These are phyloP conservation scores for Thripadectes ignobilis DNA, from an alignment of 2,797 vertebrate species.

Conservation along the genomic window DNA sequence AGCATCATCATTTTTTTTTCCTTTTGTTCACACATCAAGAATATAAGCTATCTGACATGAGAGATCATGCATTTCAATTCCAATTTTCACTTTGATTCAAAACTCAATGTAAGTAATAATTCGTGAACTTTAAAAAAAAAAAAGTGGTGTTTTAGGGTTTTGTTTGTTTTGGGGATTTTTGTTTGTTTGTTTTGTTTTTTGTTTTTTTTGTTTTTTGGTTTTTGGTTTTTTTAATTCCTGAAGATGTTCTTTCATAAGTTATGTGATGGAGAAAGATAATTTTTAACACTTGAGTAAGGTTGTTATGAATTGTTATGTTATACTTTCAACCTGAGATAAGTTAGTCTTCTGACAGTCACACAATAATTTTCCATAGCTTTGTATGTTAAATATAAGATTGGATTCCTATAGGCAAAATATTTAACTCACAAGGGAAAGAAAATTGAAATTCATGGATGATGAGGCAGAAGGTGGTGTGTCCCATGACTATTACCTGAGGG, in stretches of 20 bases:
- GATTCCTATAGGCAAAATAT: background rate
- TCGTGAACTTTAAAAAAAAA: background rate
- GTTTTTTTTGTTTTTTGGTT: too few species aligned
- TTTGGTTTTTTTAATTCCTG: background rate
- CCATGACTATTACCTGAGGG: background rate
- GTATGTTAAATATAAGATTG: background rate
- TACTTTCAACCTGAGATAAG: background rate
- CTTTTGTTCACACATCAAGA: background rate
- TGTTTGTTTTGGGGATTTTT: background rate
- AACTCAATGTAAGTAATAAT: background rate
- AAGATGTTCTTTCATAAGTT: background rate
- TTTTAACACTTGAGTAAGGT: background rate
- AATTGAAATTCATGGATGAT: background rate
- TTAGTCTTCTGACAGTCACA: background rate
- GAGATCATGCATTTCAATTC: background rate
- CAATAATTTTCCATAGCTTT: background rate
- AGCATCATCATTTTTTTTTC: background rate
- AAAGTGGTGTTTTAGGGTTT: background rate
- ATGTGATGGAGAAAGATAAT: background rate
- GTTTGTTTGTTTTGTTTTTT: background rate
- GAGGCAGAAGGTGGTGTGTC: background rate
- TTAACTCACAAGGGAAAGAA: background rate
- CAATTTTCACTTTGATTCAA: background rate
- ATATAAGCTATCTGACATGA: background rate
- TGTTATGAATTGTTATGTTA: background rate